phyloP scores from a whole-genome alignment of 1,140 invertebrate species.

The Glossosoma conforme region DNA sequence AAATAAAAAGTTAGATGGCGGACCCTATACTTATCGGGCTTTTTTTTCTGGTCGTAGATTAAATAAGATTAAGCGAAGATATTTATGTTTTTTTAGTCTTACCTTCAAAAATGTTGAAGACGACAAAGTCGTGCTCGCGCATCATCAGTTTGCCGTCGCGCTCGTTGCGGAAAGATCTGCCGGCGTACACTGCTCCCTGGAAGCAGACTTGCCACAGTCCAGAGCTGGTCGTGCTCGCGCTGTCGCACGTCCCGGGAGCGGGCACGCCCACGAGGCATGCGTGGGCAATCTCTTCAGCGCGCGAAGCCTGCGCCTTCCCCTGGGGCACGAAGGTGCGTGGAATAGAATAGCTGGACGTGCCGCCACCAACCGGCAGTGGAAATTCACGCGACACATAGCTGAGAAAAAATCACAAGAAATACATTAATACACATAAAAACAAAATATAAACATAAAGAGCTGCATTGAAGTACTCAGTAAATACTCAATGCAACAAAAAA shows the following conservation, averaged over 20 bases:
- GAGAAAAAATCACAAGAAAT: too few species aligned
- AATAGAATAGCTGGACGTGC: constrained; percentile 32
- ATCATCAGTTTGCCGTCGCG: constrained; percentile 38
- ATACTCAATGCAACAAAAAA: too few species aligned
- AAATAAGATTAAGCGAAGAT: background rate
- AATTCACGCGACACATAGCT: constrained; percentile 38
- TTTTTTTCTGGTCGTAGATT: background rate
- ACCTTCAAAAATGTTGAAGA: constrained; percentile 37
- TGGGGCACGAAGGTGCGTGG: constrained; percentile 33
- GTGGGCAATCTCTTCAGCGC: constrained; percentile 36
- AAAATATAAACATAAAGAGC: too few species aligned
- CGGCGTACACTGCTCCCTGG: constrained; percentile 37
- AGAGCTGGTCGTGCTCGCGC: background rate
- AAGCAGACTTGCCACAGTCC: constrained; percentile 37
- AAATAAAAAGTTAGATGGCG: too few species aligned
- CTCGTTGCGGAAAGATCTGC: constrained; percentile 36
- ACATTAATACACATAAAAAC: background rate
- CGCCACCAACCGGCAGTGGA: constrained; percentile 20
- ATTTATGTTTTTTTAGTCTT: constrained; percentile 13
- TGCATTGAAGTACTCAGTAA: too few species aligned
- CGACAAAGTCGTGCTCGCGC: constrained; percentile 40
- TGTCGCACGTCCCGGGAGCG: background rate
- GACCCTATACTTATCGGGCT: background rate
- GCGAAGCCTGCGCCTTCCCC: constrained; percentile 35
- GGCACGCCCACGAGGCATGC: constrained; percentile 28